These are phyloP conservation scores for Solenodon paradoxus DNA, from an alignment of 2,113 vertebrate species.

Conservation along the genomic window DNA sequence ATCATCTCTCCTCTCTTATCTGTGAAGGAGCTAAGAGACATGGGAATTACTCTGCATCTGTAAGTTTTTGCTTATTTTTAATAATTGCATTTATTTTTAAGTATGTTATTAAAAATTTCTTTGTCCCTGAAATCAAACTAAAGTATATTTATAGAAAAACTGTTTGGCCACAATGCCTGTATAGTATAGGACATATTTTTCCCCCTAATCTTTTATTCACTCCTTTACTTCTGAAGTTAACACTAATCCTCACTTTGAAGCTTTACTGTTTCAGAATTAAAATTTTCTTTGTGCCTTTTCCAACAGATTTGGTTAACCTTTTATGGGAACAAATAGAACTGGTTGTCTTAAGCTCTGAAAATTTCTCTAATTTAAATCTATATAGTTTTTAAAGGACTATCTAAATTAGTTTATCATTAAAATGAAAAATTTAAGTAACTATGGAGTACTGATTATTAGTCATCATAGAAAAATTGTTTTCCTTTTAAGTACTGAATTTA, in stretches of 20 bases:
- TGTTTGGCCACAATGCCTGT: background rate
- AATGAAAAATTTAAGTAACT: background rate
- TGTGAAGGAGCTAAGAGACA: slow-evolving; percentile 97
- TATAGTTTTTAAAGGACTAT: background rate
- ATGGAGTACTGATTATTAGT: background rate
- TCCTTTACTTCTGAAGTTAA: slow-evolving; percentile 18
- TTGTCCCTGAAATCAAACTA: background rate
- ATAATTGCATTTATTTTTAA: slow-evolving; percentile 33
- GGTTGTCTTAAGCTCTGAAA: slow-evolving; percentile 6
- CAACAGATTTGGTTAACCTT: background rate
- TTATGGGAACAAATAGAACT: background rate
- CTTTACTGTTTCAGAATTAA: slow-evolving; percentile 32
- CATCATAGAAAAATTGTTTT: background rate
- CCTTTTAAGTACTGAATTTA: background rate
- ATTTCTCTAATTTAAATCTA: slow-evolving; percentile 30
- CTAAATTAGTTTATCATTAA: background rate
- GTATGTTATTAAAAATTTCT: slow-evolving; percentile 41
- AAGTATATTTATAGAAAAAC: slow-evolving; percentile 2
- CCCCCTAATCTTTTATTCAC: background rate
- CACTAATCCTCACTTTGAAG: background rate
- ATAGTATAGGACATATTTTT: background rate
- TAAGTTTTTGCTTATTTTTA: slow-evolving; percentile 77
- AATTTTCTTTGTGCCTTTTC: slow-evolving; percentile 35
- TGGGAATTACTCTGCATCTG: slow-evolving; percentile 98
- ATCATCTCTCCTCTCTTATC: slow-evolving; percentile 97